Percentiles rank a stretch among this genome's conserved stretches.
Evolutionary conservation across 2,888 invertebrate genomes (phyloP).

Genomic region (Aporophyla nigra): DNA sequence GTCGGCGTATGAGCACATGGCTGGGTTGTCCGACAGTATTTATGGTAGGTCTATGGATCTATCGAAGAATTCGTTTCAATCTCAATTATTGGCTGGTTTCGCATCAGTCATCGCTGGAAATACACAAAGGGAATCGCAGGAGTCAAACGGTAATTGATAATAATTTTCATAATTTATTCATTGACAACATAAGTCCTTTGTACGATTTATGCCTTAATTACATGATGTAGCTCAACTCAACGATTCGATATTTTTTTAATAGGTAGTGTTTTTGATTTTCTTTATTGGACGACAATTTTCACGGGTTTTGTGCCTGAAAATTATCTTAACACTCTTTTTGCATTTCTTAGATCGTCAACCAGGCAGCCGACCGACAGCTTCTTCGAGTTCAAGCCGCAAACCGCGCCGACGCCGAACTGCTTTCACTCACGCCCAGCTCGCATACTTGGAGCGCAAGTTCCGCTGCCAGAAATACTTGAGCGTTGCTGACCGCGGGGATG

Average conservation of each 20-base stretch:
- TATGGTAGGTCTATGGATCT: conserved; percentile 87
- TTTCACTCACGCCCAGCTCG: conserved; percentile 98
- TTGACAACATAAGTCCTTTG: background rate
- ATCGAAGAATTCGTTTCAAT: conserved; percentile 85
- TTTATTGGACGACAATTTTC: background rate
- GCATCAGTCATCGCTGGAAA: conserved; percentile 86
- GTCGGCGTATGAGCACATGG: conserved; percentile 77
- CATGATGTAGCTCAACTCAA: too few relatives aligned
- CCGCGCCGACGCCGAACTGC: conserved; percentile 96
- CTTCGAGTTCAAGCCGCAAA: conserved; percentile 92
- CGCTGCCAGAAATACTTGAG: conserved; percentile 98
- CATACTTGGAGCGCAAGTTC: conserved; percentile 97
- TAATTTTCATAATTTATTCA: too few relatives aligned
- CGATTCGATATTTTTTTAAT: too few relatives aligned
- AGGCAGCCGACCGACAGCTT: conserved; percentile 68
- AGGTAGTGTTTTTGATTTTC: background rate
- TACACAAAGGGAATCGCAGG: conserved; percentile 83
- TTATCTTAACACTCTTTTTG: background rate
- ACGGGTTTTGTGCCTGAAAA: background rate
- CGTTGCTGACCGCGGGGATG: conserved; percentile 97
- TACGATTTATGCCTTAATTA: background rate
- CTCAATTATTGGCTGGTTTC: conserved; percentile 86
- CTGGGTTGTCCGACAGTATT: conserved; percentile 81
- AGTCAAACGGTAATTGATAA: conserved; percentile 80
- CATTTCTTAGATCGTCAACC: conserved; percentile 76